phyloP scores from a whole-genome alignment of 2,888 invertebrate genomes.

The Agrotis puta region DNA sequence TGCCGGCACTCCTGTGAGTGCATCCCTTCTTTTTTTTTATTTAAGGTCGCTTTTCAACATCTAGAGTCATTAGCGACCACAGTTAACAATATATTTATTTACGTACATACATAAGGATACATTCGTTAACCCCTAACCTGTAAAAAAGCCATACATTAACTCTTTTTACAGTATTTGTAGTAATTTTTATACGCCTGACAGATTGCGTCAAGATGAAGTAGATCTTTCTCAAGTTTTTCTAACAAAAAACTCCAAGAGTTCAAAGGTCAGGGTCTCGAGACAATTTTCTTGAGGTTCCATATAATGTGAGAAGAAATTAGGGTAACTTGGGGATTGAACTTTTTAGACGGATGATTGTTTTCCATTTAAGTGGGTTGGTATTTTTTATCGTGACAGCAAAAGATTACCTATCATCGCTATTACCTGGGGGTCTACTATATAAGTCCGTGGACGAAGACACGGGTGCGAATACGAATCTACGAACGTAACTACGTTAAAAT shows the following conservation, averaged over 20 bases:
- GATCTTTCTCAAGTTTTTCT: conserved; percentile 5
- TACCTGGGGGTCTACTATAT: no score
- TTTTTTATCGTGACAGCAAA: neutral
- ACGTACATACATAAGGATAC: no score
- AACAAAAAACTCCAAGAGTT: neutral
- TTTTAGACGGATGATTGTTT: conserved; percentile 6
- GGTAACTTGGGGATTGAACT: conserved; percentile 11
- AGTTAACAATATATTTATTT: no score
- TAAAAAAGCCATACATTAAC: neutral
- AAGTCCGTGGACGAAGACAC: no score
- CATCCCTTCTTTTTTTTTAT: no score
- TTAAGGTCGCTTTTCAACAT: no score
- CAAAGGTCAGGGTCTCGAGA: neutral
- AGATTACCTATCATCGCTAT: neutral
- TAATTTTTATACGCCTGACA: conserved; percentile 6
- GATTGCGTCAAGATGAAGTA: conserved; percentile 2
- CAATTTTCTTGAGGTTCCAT: conserved; percentile 10
- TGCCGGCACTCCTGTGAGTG: no score
- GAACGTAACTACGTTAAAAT: no score
- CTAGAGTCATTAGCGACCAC: no score
- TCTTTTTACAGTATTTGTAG: neutral
- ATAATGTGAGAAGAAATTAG: conserved; percentile 11
- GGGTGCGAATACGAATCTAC: no score
- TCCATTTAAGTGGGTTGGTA: neutral
- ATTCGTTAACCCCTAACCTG: neutral